Evolutionary conservation across 1,140 invertebrate species (phyloP).

Genomic region (Penaeus chinensis): DNA sequence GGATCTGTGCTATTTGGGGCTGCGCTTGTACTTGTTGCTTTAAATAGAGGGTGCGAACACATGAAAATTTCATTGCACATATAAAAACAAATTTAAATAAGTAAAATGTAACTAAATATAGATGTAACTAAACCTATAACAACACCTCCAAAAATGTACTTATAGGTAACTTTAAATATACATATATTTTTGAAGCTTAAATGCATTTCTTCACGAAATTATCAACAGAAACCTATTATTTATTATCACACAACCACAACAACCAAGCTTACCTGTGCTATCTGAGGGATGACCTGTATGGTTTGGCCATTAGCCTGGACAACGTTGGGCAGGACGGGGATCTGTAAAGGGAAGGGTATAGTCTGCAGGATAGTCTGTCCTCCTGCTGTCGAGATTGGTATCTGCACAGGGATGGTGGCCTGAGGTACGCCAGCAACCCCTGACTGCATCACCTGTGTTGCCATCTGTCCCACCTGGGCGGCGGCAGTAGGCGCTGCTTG

Average conservation of each 20-base stretch:
- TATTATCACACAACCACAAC: not conserved
- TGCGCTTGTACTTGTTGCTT: conserved; percentile 69
- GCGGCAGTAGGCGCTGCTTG: conserved; percentile 46
- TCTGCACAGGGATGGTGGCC: conserved; percentile 84
- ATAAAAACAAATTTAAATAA: not conserved
- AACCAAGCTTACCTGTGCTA: conserved; percentile 66
- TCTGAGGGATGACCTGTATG: conserved; percentile 79
- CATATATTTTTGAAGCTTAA: conserved; percentile 27
- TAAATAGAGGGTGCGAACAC: not conserved
- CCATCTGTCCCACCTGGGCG: conserved; percentile 64
- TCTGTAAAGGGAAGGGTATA: conserved; percentile 75
- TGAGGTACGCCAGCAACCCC: conserved; percentile 52
- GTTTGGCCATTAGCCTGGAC: conserved; percentile 70
- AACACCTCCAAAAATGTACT: no score
- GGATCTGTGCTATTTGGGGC: conserved; percentile 82
- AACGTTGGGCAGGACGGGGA: conserved; percentile 78
- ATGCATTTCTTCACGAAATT: not conserved
- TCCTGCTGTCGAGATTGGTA: conserved; percentile 87
- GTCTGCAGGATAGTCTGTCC: conserved; percentile 95
- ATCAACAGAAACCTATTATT: not conserved
- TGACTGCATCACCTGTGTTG: conserved; percentile 65
- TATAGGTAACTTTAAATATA: no score
- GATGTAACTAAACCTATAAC: no score
- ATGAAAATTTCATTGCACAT: not conserved
- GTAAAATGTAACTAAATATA: no score